These are phyloP conservation scores for Orthosia gracilis DNA, from an alignment of 2,888 invertebrate species.

Conservation along the genomic window DNA sequence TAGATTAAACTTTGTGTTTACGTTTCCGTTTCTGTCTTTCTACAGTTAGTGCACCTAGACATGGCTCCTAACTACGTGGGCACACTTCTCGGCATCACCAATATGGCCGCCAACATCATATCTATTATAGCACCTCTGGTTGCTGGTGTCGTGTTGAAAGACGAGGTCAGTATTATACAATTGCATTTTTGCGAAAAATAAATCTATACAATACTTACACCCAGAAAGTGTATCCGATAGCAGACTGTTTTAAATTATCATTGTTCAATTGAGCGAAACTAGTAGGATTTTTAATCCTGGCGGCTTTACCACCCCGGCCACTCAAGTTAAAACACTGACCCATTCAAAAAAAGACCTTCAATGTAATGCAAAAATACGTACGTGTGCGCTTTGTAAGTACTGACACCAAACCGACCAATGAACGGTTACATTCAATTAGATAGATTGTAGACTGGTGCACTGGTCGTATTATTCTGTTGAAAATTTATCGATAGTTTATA, in stretches of 20 bases:
- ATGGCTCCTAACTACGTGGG: slow-evolving; percentile 96
- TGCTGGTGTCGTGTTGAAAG: slow-evolving; percentile 92
- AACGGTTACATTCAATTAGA: too few relatives aligned
- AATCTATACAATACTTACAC: not conserved
- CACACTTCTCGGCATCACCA: slow-evolving; percentile 95
- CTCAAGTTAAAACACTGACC: not conserved
- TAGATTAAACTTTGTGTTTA: too few relatives aligned
- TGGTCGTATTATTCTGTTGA: too few relatives aligned
- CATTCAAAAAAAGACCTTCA: not conserved
- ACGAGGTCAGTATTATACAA: slow-evolving; percentile 77
- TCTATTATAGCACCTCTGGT: slow-evolving; percentile 95
- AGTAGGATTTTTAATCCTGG: too few relatives aligned
- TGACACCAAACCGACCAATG: too few relatives aligned
- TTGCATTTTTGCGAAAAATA: not conserved
- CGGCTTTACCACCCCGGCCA: too few relatives aligned
- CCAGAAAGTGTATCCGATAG: not conserved
- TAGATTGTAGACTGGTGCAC: too few relatives aligned
- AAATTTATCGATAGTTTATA: too few relatives aligned
- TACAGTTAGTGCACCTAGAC: slow-evolving; percentile 94
- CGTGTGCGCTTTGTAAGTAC: too few relatives aligned
- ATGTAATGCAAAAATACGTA: too few relatives aligned
- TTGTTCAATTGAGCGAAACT: too few relatives aligned
- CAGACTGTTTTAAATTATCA: too few relatives aligned
- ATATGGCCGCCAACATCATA: slow-evolving; percentile 93
- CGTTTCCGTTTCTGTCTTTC: not conserved